Conservation (phyloP, 2,888 invertebrate genomes). For the Encarsia formosa region DNA sequence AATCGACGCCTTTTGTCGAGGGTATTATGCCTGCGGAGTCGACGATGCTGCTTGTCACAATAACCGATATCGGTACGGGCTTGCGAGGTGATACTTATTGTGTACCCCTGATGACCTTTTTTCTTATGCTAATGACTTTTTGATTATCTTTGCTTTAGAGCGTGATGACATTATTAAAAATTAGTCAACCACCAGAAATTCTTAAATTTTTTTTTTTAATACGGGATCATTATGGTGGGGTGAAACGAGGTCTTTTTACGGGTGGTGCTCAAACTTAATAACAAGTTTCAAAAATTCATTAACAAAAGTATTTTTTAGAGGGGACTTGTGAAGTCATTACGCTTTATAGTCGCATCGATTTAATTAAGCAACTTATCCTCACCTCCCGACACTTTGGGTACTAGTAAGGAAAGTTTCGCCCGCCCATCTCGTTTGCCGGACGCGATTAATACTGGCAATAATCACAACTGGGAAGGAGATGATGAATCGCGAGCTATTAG, state of each 20-base stretch:
- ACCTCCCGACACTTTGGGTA: no score
- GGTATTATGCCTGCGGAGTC: constrained; percentile 18
- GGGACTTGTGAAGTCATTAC: no score
- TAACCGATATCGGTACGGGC: constrained; percentile 15
- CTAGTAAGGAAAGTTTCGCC: constrained; percentile 10
- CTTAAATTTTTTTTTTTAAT: no score
- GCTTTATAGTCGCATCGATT: no score
- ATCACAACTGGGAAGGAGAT: constrained; percentile 38
- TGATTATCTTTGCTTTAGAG: background rate
- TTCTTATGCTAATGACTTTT: background rate
- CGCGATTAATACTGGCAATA: constrained; percentile 40
- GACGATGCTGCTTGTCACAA: constrained; percentile 25
- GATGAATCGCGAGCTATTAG: constrained; percentile 40
- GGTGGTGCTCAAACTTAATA: no score
- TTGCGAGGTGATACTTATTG: background rate
- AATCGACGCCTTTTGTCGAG: constrained; percentile 24
- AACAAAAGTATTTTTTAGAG: no score
- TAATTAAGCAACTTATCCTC: constrained; percentile 20
- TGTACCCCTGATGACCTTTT: constrained; percentile 7
- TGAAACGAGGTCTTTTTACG: no score
- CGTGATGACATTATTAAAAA: no score
- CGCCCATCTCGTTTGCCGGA: background rate
- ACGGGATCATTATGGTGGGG: no score
- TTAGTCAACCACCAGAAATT: no score
- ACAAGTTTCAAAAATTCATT: no score